These are phyloP conservation scores for Lasioglossum marginatum DNA, from an alignment of 2,888 invertebrate species.

Conservation along the genomic window DNA sequence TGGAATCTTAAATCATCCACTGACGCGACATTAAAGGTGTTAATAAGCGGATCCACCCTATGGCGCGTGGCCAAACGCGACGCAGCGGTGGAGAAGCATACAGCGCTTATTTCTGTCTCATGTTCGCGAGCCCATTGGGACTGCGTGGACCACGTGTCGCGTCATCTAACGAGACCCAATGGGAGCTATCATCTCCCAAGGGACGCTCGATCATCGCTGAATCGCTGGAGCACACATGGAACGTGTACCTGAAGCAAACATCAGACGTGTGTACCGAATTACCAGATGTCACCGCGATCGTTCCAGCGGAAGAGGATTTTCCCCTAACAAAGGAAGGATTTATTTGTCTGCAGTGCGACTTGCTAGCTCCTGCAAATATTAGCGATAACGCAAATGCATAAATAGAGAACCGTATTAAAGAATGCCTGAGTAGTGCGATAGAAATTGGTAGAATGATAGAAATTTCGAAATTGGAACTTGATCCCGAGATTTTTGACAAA, in stretches of 20 bases:
- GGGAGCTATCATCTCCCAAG: background rate
- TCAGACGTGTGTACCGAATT: conserved; percentile 2
- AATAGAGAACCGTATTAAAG: background rate
- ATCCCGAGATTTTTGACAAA: background rate
- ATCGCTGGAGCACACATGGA: background rate
- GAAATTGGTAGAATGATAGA: background rate
- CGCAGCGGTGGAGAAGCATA: conserved; percentile 36
- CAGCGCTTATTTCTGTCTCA: conserved; percentile 64
- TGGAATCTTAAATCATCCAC: background rate
- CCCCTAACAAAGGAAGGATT: background rate
- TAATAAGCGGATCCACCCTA: conserved; percentile 72
- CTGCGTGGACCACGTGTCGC: conserved; percentile 50
- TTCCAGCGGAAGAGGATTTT: background rate
- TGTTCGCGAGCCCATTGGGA: conserved; percentile 23
- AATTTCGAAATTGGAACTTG: background rate
- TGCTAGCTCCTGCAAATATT: background rate
- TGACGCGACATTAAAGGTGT: conserved; percentile 45
- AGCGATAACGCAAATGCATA: too few relatives aligned
- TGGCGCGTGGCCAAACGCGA: conserved; percentile 72
- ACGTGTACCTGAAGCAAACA: background rate
- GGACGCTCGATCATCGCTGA: background rate
- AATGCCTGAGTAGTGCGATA: background rate
- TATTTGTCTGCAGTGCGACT: background rate
- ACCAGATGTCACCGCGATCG: background rate
- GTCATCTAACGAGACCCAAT: conserved; percentile 17